Evolutionary conservation across 2,888 invertebrate genomes (phyloP).

Genomic region (Drosophila fulvimacula): DNA sequence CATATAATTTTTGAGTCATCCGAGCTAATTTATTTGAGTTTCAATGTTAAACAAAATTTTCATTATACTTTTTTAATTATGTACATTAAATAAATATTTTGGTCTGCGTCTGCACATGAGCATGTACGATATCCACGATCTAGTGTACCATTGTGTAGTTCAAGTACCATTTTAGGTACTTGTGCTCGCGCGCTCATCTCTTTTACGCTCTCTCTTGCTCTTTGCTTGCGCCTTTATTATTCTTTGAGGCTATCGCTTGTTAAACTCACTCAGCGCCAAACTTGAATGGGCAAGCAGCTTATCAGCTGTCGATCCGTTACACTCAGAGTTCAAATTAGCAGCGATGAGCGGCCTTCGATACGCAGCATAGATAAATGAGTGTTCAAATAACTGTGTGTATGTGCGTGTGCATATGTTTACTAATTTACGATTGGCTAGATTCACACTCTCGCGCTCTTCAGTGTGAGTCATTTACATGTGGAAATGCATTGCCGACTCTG

Average conservation of each 20-base stretch:
- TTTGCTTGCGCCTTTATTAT: constrained; percentile 5
- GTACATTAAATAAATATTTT: neutral
- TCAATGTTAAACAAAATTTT: neutral
- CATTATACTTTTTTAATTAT: neutral
- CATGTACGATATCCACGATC: constrained; percentile 3
- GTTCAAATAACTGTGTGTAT: constrained; percentile 4
- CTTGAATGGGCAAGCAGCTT: constrained; percentile 36
- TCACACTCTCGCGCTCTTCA: constrained; percentile 18
- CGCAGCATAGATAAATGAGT: constrained; percentile 30
- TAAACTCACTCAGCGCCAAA: constrained; percentile 31
- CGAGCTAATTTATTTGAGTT: neutral
- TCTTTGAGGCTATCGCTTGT: constrained; percentile 32
- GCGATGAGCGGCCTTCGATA: constrained; percentile 35
- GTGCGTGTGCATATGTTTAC: neutral
- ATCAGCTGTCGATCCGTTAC: constrained; percentile 50
- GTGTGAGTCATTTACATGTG: constrained; percentile 47
- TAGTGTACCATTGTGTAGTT: neutral
- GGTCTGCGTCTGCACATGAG: neutral
- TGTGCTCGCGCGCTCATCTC: neutral
- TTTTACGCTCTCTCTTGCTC: neutral
- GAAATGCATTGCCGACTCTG: constrained; percentile 41
- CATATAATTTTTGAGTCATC: neutral
- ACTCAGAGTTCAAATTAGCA: constrained; percentile 31
- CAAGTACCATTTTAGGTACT: constrained; percentile 2
- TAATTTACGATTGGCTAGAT: constrained; percentile 1